Base-by-base conservation (phyloP, 2,888 invertebrate genomes). In the Charanyca ferruginea region DNA sequence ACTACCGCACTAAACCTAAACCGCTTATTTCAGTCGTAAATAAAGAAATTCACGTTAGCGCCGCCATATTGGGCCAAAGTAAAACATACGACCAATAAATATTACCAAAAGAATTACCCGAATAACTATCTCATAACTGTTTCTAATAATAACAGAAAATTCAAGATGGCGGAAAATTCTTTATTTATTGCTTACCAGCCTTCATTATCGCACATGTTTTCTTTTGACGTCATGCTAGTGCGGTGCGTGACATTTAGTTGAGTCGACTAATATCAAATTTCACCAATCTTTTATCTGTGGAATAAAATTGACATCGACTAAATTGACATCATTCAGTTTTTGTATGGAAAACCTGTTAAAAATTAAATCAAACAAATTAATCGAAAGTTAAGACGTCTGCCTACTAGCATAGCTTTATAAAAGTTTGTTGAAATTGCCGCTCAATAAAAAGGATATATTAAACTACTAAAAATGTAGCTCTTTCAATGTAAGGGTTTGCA, bases 131-230 rank as follows among this genome's bases (percentile, higher is more conserved):
- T 79, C 84, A 83, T 86, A 85, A 84, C 79, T 80, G 82, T 83
- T 86, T 55, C 71, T 55, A 71, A 71, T 71, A 70, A 87, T 87
- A 86, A 68, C 68, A 77, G 62, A 60, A 83, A 84, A 86, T 84
- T 78, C 87, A 87, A 89, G 87, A 89, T 88, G 86, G 89, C 84
- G 68, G 79, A 79, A 85, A 86, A 86, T 85, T 75, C 78, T 79
- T 81, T 86, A 85, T 87, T 86, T 87, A 86, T 87, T 83, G 79
- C 79, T 51, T 66, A 58, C 25, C 65, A 73, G 62, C 78, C 64
- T 77, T 83, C 81, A 85, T 87, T 87, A 84, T 74, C 73, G 80
- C 69, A 71, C 76, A 77, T 78, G 83, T 81, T 85, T 78, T 83
- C 77, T 83, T 84, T 79, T 83, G 81, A 77, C 77, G 66, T 75